Percentiles rank a stretch among this genome's conserved stretches.
phyloP scores from a whole-genome alignment of 2,888 invertebrate species.

The Agriopis aurantiaria region DNA sequence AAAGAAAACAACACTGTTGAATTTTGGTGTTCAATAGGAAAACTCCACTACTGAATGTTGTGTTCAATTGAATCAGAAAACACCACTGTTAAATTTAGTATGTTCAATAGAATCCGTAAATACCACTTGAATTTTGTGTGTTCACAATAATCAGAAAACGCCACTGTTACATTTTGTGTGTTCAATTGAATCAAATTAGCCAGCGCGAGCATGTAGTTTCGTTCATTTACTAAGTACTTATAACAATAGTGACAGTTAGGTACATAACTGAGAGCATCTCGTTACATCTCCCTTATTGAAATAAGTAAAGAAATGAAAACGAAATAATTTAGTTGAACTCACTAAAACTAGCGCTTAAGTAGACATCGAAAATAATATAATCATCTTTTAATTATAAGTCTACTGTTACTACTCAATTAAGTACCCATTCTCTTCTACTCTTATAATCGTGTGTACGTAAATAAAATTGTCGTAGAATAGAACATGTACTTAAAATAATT shows the following conservation, averaged over 20 bases:
- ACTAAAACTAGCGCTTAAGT: conserved; percentile 64
- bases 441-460: conserved; percentile 54
- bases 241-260: neutral
- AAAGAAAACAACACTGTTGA: conserved; percentile 75
- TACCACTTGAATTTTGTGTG: too few species aligned
- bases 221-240: neutral
- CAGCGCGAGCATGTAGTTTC: conserved; percentile 40
- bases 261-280: conserved; percentile 13
- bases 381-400: conserved; percentile 47
- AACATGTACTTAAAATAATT: conserved; percentile 79
- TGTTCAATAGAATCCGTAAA: conserved; percentile 67
- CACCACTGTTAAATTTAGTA: conserved; percentile 76
- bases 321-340: conserved; percentile 44
- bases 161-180: conserved; percentile 77
- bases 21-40: conserved; percentile 75
- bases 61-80: conserved; percentile 53
- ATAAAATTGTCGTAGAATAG: conserved; percentile 82
- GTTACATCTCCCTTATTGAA: conserved; percentile 58
- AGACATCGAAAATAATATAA: conserved; percentile 59
- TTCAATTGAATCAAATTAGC: conserved; percentile 62
- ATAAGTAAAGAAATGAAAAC: conserved; percentile 42
- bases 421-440: conserved; percentile 54
- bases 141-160: conserved; percentile 58
- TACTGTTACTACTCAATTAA: conserved; percentile 56
- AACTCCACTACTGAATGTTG: too few species aligned